phyloP scores from a whole-genome alignment of 2,797 vertebrate genomes.

The Darevskia nairensis region DNA sequence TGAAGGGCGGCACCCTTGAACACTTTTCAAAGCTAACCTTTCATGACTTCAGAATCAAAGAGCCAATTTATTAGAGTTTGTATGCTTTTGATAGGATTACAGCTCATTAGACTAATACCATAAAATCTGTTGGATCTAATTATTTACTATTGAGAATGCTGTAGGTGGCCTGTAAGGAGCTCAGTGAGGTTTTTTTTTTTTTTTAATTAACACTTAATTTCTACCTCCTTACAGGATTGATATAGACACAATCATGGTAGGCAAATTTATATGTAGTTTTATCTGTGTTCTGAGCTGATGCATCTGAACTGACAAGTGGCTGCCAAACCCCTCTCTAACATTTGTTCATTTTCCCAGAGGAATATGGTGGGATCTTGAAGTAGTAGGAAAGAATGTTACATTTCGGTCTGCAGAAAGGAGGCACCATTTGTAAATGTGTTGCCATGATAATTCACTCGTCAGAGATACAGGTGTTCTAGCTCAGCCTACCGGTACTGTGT shows the following conservation, averaged over 20 bases:
- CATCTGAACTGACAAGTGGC: background rate
- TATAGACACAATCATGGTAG: background rate
- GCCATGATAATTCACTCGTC: background rate
- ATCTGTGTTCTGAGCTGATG: background rate
- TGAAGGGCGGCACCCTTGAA: background rate
- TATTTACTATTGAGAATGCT: constrained; percentile 23
- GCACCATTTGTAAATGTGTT: background rate
- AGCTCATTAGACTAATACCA: constrained; percentile 18
- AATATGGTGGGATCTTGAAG: background rate
- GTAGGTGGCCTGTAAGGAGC: constrained; percentile 3
- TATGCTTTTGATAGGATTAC: constrained; percentile 32
- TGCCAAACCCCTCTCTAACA: background rate
- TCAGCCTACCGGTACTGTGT: background rate
- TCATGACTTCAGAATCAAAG: background rate
- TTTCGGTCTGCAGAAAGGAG: background rate
- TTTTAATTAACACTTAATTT: background rate
- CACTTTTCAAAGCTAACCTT: background rate
- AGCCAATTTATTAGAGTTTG: background rate
- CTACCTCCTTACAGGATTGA: background rate
- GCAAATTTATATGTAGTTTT: background rate
- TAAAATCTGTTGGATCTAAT: background rate
- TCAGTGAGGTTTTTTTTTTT: background rate
- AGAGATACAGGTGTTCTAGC: background rate
- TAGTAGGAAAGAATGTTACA: background rate
- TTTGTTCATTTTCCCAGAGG: background rate